Conservation (phyloP, 2,113 vertebrate species). For the Pavo muticus region DNA sequence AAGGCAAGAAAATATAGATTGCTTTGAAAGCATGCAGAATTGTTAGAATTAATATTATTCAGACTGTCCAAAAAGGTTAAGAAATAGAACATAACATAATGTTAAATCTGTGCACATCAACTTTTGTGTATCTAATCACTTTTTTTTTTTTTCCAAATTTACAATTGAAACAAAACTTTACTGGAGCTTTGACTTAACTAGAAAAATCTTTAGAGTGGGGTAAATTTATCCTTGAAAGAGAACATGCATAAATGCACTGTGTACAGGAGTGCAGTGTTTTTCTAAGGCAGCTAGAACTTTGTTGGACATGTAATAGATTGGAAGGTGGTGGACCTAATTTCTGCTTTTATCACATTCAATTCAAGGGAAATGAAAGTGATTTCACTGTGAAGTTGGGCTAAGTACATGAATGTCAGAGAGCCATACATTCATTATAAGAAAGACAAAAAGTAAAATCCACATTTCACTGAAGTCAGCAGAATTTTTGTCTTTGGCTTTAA, state of each 20-base stretch:
- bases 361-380: not conserved
- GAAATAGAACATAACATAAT: not conserved
- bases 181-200: not conserved
- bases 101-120: not conserved
- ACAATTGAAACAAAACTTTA: not conserved
- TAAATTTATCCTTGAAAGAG: not conserved
- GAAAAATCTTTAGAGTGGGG: not conserved
- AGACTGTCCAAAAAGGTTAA: not conserved
- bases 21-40: not conserved
- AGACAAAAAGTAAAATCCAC: not conserved
- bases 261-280: not conserved
- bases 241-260: not conserved
- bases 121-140: not conserved
- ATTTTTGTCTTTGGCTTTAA: not conserved
- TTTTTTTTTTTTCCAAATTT: not conserved
- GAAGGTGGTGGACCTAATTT: not conserved
- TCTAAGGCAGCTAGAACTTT: not conserved
- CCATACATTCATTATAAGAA: not conserved
- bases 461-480: not conserved
- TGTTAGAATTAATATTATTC: not conserved
- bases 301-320: not conserved
- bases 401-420: not conserved
- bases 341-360: not conserved
- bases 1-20: not conserved
- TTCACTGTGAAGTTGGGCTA: not conserved